Conservation (phyloP, 2,888 invertebrate species). For the Didymodactylos carnosus region DNA sequence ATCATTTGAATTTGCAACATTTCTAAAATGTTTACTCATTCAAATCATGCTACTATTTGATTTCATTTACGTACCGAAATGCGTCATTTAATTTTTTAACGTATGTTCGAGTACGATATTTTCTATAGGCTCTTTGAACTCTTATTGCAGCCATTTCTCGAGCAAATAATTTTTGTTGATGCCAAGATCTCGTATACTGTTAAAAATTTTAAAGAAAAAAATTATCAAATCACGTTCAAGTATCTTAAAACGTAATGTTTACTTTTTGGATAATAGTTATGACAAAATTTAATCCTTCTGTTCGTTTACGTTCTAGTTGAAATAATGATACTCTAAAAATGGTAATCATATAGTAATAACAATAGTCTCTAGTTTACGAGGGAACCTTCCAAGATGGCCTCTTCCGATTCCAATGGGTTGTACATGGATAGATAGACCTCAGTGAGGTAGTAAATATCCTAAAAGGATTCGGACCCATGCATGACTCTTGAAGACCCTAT, state of each 20-base stretch:
- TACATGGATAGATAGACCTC: too few relatives aligned
- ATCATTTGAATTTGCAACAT: slow-evolving; percentile 48
- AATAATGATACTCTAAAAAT: slow-evolving; percentile 41
- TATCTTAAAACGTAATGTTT: background rate
- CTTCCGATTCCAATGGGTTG: too few relatives aligned
- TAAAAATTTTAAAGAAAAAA: background rate
- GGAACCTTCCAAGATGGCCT: too few relatives aligned
- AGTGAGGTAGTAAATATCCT: too few relatives aligned
- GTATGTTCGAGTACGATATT: slow-evolving; percentile 3
- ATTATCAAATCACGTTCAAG: background rate
- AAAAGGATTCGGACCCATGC: too few relatives aligned
- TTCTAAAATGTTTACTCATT: slow-evolving; percentile 24
- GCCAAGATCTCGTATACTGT: background rate
- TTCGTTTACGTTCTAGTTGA: slow-evolving; percentile 62
- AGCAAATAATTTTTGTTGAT: background rate
- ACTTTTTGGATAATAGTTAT: slow-evolving; percentile 81
- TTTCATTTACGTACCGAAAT: background rate
- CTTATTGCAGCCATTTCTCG: slow-evolving; percentile 5
- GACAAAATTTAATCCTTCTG: slow-evolving; percentile 68
- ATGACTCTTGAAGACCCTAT: too few relatives aligned
- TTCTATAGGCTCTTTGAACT: slow-evolving; percentile 3
- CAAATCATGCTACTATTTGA: too few relatives aligned
- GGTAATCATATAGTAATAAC: background rate
- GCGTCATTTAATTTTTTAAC: background rate
- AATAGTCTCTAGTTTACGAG: background rate